These are phyloP conservation scores for Gila robusta DNA, from an alignment of 2,797 vertebrate genomes.

Conservation along the genomic window DNA sequence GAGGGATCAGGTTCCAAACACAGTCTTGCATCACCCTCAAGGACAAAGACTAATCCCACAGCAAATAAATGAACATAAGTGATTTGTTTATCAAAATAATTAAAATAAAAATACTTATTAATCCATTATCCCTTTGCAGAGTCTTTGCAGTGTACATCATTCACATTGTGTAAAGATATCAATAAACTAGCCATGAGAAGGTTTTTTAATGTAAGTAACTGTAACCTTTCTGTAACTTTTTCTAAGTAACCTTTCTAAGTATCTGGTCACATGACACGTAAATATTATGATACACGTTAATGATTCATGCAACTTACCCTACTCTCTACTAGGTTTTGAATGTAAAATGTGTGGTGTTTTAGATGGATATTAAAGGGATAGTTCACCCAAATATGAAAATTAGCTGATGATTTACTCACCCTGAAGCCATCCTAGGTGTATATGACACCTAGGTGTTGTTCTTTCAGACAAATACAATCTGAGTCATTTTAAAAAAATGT, in stretches of 20 bases:
- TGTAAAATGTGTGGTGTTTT: neutral
- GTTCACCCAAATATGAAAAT: too few relatives aligned
- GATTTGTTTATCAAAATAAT: neutral
- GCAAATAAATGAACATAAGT: neutral
- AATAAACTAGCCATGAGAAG: neutral
- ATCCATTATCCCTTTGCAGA: neutral
- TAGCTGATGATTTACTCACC: too few relatives aligned
- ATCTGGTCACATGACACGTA: neutral
- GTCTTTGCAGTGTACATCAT: neutral
- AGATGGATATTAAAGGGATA: neutral
- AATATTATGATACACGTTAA: neutral
- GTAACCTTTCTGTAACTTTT: neutral
- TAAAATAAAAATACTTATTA: neutral
- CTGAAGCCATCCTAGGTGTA: too few relatives aligned
- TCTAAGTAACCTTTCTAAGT: neutral
- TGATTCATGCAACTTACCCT: neutral
- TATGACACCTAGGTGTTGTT: too few relatives aligned
- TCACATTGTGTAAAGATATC: neutral
- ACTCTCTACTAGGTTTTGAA: neutral
- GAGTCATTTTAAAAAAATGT: too few relatives aligned
- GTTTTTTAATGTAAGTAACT: neutral
- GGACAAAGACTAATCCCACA: neutral
- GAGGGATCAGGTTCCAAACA: neutral
- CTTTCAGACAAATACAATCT: too few relatives aligned
- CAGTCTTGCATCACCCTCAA: neutral